Evolutionary conservation across 2,113 vertebrate species (phyloP).

Genomic region (Neolamprologus ventralis): DNA sequence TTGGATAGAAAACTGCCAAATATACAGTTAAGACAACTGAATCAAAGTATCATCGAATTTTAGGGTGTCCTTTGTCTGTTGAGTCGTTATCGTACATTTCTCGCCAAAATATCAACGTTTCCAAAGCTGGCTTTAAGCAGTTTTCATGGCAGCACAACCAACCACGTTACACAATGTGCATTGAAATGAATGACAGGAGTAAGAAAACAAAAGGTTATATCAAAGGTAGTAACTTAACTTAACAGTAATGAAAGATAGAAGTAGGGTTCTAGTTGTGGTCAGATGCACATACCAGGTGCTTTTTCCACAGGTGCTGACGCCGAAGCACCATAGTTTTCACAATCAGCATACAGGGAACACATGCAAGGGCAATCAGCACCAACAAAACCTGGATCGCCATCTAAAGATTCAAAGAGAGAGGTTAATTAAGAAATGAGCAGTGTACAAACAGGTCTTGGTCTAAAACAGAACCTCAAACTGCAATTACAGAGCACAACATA

Average conservation of each 20-base stretch:
- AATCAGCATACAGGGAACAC: slow-evolving; percentile 94
- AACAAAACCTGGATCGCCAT: slow-evolving; percentile 89
- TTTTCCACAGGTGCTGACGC: slow-evolving; percentile 86
- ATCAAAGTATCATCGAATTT: background rate
- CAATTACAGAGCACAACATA: background rate
- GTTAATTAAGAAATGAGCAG: background rate
- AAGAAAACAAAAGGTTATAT: slow-evolving; percentile 31
- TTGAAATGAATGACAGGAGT: slow-evolving; percentile 46
- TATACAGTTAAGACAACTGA: background rate
- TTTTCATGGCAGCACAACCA: slow-evolving; percentile 48
- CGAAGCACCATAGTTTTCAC: slow-evolving; percentile 93
- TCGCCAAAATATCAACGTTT: background rate
- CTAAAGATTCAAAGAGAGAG: slow-evolving; percentile 67
- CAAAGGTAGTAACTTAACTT: slow-evolving; percentile 15
- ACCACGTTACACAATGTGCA: slow-evolving; percentile 32
- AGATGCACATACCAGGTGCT: slow-evolving; percentile 82
- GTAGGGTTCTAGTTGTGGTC: background rate
- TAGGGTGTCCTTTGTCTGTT: background rate
- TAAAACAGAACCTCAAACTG: background rate
- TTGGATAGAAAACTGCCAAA: background rate
- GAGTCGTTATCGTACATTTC: background rate
- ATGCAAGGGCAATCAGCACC: slow-evolving; percentile 88
- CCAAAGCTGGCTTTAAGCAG: slow-evolving; percentile 60
- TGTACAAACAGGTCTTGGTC: background rate
- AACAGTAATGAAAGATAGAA: background rate